Base-by-base conservation (phyloP, 2,888 invertebrate genomes). In the Hirtodrosophila confusa region DNA sequence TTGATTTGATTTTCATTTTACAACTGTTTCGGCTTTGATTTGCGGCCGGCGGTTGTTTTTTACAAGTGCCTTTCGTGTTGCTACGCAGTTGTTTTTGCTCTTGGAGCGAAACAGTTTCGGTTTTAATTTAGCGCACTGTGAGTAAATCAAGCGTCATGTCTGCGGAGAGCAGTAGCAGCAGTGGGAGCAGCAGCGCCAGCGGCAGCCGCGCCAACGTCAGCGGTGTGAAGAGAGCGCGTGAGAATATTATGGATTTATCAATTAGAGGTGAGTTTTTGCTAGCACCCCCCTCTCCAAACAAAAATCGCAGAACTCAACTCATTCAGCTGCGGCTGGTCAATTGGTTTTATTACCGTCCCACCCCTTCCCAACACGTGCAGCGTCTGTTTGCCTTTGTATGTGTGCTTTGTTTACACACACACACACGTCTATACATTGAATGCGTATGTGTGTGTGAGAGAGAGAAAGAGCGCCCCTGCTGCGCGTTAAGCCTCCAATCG, bases 181-280 rank as follows among this genome's bases (percentile, higher is more conserved):
- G 48, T 17, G 17, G 17, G 17, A 1, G 17, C 53, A 36, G 41
- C 36, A 51, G 40, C 23, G 31, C 45, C 36, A 43, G 27, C 23
- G 31, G 51, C 36, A 48, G 55, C 39, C 35, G 23, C 48, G 39
- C 4, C 39, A 57, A 39, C 44, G 39, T 37, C 39, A 35, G 61
- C 40, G 45, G 39, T 56, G 17, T 24, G 51, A 55, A 49, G 31
- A 62, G 54, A 69, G 66, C 51, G 53, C 68, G 55, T 65, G 85
- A 76, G 62, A 87, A 75, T 54, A 89, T 89, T 63, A 89, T 89
- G 85, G 90, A 89, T 83, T 89, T 89, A 75, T 89, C 89, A 69
- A 82, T 89, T 53, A 88, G 77, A 89, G 89, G 89, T 89, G 72
- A 80, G 90, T 83, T 50, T 50, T 31, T 0, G 7, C 31, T 31